A percentile compares a stretch with the other conserved stretches of the same genome.
phyloP scores from a whole-genome alignment of 2,888 invertebrate species.

The Melipona bicolor region DNA sequence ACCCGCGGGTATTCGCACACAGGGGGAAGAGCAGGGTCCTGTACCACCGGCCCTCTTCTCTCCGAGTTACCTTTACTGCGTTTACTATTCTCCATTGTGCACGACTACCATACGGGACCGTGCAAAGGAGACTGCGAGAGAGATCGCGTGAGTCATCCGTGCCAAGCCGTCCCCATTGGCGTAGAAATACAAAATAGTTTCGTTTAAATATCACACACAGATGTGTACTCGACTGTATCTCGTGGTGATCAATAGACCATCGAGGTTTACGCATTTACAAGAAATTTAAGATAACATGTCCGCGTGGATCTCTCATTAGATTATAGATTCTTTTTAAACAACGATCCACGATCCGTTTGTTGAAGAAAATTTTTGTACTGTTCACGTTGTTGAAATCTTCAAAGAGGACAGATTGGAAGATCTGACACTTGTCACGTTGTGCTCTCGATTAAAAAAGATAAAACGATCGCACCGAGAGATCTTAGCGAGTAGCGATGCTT shows the following conservation, averaged over 20 bases:
- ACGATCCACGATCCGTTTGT: too few relatives aligned
- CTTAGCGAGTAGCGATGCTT: not conserved
- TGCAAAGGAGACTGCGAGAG: slow-evolving; percentile 73
- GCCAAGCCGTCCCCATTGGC: slow-evolving; percentile 63
- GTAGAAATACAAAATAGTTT: slow-evolving; percentile 47
- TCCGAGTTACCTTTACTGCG: slow-evolving; percentile 78
- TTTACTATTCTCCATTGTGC: slow-evolving; percentile 77
- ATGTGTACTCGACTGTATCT: too few relatives aligned
- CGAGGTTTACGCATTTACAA: too few relatives aligned
- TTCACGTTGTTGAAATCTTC: too few relatives aligned
- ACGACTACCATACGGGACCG: slow-evolving; percentile 73
- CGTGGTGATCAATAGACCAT: too few relatives aligned
- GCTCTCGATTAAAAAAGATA: not conserved
- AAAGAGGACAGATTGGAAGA: too few relatives aligned
- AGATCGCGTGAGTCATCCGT: slow-evolving; percentile 76
- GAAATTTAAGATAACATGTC: too few relatives aligned
- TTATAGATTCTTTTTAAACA: too few relatives aligned
- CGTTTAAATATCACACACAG: not conserved
- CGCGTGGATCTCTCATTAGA: too few relatives aligned
- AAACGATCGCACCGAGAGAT: not conserved
- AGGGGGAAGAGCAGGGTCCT: slow-evolving; percentile 58
- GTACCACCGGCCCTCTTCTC: slow-evolving; percentile 61
- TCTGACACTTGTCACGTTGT: too few relatives aligned
- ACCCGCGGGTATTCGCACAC: slow-evolving; percentile 69
- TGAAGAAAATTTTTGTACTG: too few relatives aligned